Conservation (phyloP, 2,888 invertebrate genomes). For the Dryocosmus kuriphilus region DNA sequence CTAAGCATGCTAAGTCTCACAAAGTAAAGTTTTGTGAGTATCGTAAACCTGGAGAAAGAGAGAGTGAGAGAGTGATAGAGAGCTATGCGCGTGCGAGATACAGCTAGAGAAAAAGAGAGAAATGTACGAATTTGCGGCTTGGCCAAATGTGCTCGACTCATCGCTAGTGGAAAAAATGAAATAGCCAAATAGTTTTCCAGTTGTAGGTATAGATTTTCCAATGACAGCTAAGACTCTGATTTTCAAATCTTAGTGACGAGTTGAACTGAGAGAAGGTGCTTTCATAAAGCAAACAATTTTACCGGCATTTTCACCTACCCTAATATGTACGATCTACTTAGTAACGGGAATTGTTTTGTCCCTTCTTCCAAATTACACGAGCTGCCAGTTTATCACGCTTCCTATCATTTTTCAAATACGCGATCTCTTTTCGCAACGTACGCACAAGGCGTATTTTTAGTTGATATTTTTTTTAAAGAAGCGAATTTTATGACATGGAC, state of each 20-base stretch:
- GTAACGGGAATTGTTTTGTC: slow-evolving; percentile 42
- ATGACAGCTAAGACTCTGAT: no score
- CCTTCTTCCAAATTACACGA: slow-evolving; percentile 48
- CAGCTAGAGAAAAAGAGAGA: slow-evolving; percentile 29
- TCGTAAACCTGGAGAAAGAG: slow-evolving; percentile 50
- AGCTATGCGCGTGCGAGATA: slow-evolving; percentile 39
- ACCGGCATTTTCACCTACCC: slow-evolving; percentile 1
- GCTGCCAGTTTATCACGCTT: slow-evolving; percentile 34
- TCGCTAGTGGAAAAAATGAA: not conserved
- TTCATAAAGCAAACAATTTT: not conserved
- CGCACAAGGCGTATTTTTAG: slow-evolving; percentile 36
- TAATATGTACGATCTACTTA: slow-evolving; percentile 2
- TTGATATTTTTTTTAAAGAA: slow-evolving; percentile 19
- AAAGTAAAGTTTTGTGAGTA: slow-evolving; percentile 65
- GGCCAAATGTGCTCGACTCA: not conserved
- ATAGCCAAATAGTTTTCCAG: not conserved
- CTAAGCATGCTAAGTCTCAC: slow-evolving; percentile 74
- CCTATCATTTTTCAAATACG: slow-evolving; percentile 15
- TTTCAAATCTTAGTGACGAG: no score
- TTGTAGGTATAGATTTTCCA: no score
- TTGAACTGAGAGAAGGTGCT: no score
- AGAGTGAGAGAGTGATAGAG: slow-evolving; percentile 50
- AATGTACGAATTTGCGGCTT: not conserved
- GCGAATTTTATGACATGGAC: not conserved
- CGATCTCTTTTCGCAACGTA: slow-evolving; percentile 29